Percentiles rank a stretch among this genome's conserved stretches.
These are phyloP conservation scores for Fragum sueziense DNA, from an alignment of 2,888 invertebrate genomes.

Conservation along the genomic window DNA sequence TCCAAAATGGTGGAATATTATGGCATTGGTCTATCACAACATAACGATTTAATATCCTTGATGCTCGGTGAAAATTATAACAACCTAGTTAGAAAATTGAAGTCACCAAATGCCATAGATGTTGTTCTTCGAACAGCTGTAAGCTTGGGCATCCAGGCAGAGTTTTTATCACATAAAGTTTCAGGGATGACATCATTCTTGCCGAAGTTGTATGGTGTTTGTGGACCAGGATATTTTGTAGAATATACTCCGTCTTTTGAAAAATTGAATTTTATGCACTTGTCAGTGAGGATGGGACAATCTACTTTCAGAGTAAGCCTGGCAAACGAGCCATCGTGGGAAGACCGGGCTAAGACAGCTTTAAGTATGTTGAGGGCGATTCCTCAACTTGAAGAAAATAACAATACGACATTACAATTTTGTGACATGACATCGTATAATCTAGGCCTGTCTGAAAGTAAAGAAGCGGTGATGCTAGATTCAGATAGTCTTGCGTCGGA, in stretches of 20 bases:
- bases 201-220: constrained; percentile 87
- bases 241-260: constrained; percentile 84
- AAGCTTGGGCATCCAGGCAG: constrained; percentile 6
- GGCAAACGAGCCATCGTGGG: constrained; percentile 62
- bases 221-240: constrained; percentile 87
- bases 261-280: constrained; percentile 3
- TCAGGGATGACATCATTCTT: constrained; percentile 83
- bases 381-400: constrained; percentile 84
- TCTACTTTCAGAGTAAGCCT: constrained; percentile 63
- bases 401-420: constrained; percentile 85
- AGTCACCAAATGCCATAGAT: background rate
- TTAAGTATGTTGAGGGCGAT: constrained; percentile 86
- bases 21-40: background rate
- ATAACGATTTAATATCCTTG: background rate
- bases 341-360: constrained; percentile 72
- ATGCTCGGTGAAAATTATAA: constrained; percentile 8
- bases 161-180: constrained; percentile 5
- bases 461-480: constrained; percentile 85
- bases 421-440: constrained; percentile 88
- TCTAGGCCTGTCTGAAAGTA: constrained; percentile 85
- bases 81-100: background rate
- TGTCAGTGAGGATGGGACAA: constrained; percentile 36
- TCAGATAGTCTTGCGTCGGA: constrained; percentile 84
- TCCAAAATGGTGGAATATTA: background rate
- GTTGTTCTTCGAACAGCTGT: constrained; percentile 1